A percentile compares a stretch with the other conserved stretches of the same genome.
Evolutionary conservation across 1,140 invertebrate genomes (phyloP).

Genomic region (Pseudomyrmex pallidus): DNA sequence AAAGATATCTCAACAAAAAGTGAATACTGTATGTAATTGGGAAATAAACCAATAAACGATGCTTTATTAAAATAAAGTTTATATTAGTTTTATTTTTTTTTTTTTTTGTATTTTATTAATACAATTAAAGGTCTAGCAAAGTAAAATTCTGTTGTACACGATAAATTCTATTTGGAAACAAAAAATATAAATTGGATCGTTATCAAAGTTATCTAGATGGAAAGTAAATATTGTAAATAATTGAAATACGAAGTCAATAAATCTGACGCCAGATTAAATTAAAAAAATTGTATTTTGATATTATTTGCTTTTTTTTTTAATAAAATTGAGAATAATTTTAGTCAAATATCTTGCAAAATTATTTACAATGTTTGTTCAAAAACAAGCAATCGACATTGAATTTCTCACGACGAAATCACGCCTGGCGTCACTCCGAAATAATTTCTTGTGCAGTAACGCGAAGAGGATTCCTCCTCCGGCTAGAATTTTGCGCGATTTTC

Average conservation of each 20-base stretch:
- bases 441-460: slow-evolving; percentile 51
- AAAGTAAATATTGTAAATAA: too few species aligned
- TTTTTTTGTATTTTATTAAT: background rate
- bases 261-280: too few species aligned
- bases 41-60: background rate
- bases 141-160: too few species aligned
- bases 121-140: background rate
- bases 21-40: background rate
- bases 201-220: too few species aligned
- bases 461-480: slow-evolving; percentile 34
- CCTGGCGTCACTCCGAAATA: slow-evolving; percentile 34
- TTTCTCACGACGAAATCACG: slow-evolving; percentile 36
- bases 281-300: too few species aligned
- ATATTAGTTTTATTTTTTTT: background rate
- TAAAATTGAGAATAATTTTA: background rate
- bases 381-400: too few species aligned
- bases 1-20: background rate
- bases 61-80: background rate
- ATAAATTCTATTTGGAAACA: too few species aligned
- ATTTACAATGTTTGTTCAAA: background rate
- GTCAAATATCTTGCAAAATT: background rate
- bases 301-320: too few species aligned
- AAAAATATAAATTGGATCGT: too few species aligned
- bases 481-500: slow-evolving; percentile 45
- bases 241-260: too few species aligned